Conservation (phyloP, 2,888 invertebrate genomes). For the Conomelus anceps region DNA sequence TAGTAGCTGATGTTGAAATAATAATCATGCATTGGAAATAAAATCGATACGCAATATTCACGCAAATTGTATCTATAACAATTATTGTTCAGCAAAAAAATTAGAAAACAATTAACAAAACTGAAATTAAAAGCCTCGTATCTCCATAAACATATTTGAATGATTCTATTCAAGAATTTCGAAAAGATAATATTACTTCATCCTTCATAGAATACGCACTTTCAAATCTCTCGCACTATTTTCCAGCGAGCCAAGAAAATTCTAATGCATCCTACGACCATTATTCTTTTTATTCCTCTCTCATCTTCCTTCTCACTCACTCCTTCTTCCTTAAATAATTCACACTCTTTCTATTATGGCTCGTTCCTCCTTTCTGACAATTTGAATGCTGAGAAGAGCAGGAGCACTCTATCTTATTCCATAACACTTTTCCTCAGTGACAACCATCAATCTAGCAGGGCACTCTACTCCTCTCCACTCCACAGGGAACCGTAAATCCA, state of each 20-base stretch:
- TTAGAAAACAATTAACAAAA: no score
- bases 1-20: no score
- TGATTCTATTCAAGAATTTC: no score
- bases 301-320: neutral
- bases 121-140: no score
- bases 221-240: neutral
- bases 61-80: no score
- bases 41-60: no score
- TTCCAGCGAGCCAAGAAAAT: neutral
- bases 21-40: no score
- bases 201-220: neutral
- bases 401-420: neutral
- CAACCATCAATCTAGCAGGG: neutral
- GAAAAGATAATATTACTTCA: no score
- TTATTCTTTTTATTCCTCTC: neutral
- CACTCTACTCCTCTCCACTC: no score
- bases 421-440: neutral
- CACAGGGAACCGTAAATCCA: neutral
- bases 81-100: no score
- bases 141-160: no score
- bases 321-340: neutral
- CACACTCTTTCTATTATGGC: neutral
- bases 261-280: neutral
- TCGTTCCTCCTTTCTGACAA: neutral
- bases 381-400: neutral